Evolutionary conservation across 2,113 vertebrate genomes (phyloP).

Genomic region (human): DNA sequence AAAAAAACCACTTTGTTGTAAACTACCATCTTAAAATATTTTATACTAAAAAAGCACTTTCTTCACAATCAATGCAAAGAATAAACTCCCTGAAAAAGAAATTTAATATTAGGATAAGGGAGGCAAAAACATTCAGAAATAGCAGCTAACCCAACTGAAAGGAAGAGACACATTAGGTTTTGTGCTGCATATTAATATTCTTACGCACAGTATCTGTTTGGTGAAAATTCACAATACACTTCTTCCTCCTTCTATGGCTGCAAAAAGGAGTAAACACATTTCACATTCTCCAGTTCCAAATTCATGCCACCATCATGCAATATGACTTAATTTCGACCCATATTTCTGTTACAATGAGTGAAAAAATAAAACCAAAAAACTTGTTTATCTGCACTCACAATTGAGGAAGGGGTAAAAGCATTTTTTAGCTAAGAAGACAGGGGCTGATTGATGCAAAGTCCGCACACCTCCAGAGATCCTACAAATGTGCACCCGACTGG

Average conservation of each 20-base stretch:
- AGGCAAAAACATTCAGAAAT: constrained; percentile 48
- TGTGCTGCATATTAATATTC: constrained; percentile 65
- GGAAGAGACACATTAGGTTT: constrained; percentile 63
- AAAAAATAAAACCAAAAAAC: constrained; percentile 27
- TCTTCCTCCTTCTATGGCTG: constrained; percentile 61
- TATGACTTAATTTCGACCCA: constrained; percentile 40
- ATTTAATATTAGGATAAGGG: constrained; percentile 39
- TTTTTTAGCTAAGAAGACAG: neutral
- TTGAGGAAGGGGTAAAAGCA: neutral
- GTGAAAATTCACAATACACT: constrained; percentile 65
- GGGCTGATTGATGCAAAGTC: neutral
- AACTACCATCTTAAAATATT: constrained; percentile 41
- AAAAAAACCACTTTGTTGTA: constrained; percentile 14
- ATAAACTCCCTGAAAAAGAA: constrained; percentile 37
- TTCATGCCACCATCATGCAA: constrained; percentile 7
- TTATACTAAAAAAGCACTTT: neutral
- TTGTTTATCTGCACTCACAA: constrained; percentile 50
- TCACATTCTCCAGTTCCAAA: constrained; percentile 18
- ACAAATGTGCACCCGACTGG: neutral
- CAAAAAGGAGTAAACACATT: constrained; percentile 72
- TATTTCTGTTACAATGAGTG: neutral
- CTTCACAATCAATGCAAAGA: constrained; percentile 48
- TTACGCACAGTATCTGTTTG: constrained; percentile 57
- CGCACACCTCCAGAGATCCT: constrained; percentile 3
- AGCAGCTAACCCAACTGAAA: constrained; percentile 55